Percentiles rank a stretch among this genome's conserved stretches.
Conservation (phyloP, 1,140 invertebrate species). For the Caenorhabditis remanei region DNA sequence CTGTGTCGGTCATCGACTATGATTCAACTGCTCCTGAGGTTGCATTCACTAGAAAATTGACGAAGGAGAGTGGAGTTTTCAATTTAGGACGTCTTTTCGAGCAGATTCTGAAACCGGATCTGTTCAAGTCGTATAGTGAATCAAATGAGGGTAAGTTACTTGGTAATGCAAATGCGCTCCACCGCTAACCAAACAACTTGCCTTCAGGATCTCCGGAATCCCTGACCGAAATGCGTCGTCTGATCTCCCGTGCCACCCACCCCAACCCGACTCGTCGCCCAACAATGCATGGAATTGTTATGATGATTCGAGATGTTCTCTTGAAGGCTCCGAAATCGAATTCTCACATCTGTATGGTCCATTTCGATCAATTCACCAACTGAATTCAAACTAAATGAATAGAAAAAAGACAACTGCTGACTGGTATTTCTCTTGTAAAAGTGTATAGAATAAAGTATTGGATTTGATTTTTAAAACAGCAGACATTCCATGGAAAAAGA, state of each 20-base stretch:
- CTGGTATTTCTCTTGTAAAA: too few species aligned
- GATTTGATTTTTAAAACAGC: too few species aligned
- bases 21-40: conserved; percentile 35
- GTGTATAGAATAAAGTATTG: too few species aligned
- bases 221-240: background rate
- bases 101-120: conserved; percentile 13
- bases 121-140: background rate
- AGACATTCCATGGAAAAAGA: too few species aligned
- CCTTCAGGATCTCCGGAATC: background rate
- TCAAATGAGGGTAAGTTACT: background rate
- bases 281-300: conserved; percentile 24
- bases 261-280: conserved; percentile 8
- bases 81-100: conserved; percentile 42
- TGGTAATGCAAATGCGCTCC: too few species aligned
- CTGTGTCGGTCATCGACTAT: background rate
- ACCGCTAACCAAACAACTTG: background rate
- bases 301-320: conserved; percentile 36
- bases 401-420: too few species aligned
- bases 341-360: background rate
- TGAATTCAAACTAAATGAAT: too few species aligned
- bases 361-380: conserved; percentile 21
- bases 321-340: background rate
- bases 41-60: conserved; percentile 32
- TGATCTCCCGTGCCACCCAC: conserved; percentile 13
- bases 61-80: conserved; percentile 37